Conservation (phyloP, 30 jellyfish, hydroid and myxozoan genomes). For the Hydractinia symbiolongicarpus region DNA sequence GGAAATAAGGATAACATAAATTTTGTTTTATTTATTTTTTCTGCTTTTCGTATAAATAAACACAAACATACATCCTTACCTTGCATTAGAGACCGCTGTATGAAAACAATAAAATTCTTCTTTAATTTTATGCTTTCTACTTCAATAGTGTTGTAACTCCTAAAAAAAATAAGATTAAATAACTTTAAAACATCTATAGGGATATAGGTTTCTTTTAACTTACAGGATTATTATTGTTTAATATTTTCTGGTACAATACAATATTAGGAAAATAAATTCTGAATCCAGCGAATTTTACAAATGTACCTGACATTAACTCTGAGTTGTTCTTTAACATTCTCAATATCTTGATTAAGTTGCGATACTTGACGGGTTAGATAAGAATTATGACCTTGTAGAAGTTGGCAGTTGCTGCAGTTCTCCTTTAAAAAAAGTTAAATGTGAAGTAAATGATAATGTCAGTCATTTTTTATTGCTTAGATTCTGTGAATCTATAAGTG, state of each 20-base stretch:
- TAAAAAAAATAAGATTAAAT: neutral
- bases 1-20: no score
- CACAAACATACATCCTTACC: neutral
- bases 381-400: conserved; percentile 22
- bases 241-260: no score
- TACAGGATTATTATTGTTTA: no score
- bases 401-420: conserved; percentile 15
- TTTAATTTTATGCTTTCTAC: neutral
- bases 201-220: no score
- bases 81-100: neutral
- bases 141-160: conserved; percentile 5
- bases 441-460: neutral
- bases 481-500: no score
- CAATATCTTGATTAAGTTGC: conserved; percentile 35
- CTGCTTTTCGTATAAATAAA: no score
- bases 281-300: no score
- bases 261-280: no score
- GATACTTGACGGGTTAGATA: conserved; percentile 30
- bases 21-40: no score
- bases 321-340: conserved; percentile 22
- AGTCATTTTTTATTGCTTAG: no score
- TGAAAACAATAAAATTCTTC: neutral
- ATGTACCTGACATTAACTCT: conserved; percentile 16
- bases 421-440: neutral
- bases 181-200: no score